Percentiles rank a stretch among this genome's conserved stretches.
Conservation (phyloP, 2,888 invertebrate genomes). For the Pristionchus arcanus region DNA sequence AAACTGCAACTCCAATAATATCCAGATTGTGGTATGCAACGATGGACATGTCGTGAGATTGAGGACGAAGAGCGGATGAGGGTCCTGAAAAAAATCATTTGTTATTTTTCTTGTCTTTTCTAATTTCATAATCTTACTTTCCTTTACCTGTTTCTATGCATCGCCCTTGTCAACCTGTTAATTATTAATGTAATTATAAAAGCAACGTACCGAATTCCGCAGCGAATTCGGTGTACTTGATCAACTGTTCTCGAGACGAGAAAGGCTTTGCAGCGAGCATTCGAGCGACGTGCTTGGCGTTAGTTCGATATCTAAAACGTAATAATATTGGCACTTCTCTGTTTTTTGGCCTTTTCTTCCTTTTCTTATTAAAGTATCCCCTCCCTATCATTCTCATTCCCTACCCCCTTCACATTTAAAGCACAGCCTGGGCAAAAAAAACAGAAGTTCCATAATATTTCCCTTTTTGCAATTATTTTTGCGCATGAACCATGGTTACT, state of each 20-base stretch:
- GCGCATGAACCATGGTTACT: too few relatives aligned
- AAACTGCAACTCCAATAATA: neutral
- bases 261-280: slow-evolving; percentile 16
- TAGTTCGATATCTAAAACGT: neutral
- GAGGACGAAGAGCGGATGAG: neutral
- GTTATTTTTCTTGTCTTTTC: too few relatives aligned
- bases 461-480: too few relatives aligned
- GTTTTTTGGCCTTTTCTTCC: too few relatives aligned
- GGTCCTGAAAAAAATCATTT: neutral
- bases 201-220: neutral
- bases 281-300: neutral
- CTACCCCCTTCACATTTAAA: too few relatives aligned
- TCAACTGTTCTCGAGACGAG: neutral
- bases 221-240: slow-evolving; percentile 28
- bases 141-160: too few relatives aligned
- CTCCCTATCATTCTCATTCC: too few relatives aligned
- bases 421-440: too few relatives aligned
- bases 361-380: too few relatives aligned
- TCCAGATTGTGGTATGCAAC: slow-evolving; percentile 28
- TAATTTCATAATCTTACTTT: too few relatives aligned
- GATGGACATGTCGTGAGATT: neutral
- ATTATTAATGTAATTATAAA: neutral
- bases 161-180: neutral
- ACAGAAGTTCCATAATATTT: too few relatives aligned
- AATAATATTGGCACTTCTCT: too few relatives aligned